phyloP scores from a whole-genome alignment of 2,888 invertebrate species.

The Ferrisia virgata region DNA sequence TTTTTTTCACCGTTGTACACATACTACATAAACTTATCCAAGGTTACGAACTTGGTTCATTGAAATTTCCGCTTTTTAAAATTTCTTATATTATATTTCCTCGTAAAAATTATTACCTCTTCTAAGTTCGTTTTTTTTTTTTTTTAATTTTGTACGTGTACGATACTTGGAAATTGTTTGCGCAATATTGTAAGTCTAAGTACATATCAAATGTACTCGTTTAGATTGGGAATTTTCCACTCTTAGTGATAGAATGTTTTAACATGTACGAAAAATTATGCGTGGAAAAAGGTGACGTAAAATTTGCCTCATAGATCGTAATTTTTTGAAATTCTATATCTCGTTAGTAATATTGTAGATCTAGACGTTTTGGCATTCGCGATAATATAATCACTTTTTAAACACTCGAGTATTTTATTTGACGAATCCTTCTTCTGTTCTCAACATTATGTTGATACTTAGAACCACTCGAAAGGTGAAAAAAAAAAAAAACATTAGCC shows the following conservation, averaged over 20 bases:
- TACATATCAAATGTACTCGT: no score
- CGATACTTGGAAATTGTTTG: neutral
- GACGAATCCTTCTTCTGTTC: neutral
- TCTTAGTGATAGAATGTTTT: no score
- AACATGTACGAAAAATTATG: no score
- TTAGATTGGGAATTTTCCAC: neutral
- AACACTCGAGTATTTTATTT: neutral
- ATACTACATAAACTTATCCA: neutral
- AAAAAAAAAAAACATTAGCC: neutral
- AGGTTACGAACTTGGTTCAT: neutral
- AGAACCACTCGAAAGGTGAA: neutral
- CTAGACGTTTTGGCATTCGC: neutral
- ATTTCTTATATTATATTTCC: neutral
- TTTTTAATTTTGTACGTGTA: neutral
- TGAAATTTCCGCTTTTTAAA: conserved; percentile 12
- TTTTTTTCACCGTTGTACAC: conserved; percentile 6
- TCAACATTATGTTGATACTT: neutral
- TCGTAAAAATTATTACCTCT: neutral
- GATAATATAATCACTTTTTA: neutral
- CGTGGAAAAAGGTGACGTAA: neutral
- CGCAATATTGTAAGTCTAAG: neutral
- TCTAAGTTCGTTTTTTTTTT: neutral
- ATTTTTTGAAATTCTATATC: neutral
- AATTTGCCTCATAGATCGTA: neutral
- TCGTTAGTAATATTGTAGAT: no score